These are phyloP conservation scores for Phainopepla nitens DNA, from an alignment of 2,113 vertebrate species.

Conservation along the genomic window DNA sequence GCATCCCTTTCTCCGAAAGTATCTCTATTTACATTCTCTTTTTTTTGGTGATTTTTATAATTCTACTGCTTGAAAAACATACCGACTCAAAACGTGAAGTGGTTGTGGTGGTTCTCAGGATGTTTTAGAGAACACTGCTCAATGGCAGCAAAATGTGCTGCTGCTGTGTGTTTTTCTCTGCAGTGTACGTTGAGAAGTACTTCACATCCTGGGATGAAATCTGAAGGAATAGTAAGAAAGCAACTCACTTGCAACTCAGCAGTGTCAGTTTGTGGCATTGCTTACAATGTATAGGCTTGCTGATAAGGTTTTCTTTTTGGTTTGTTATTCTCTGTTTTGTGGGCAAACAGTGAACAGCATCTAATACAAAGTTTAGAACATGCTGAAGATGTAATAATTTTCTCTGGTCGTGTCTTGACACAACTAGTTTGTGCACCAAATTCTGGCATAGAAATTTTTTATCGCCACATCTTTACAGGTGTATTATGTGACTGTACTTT, in stretches of 20 bases:
- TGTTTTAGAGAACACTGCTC: not conserved
- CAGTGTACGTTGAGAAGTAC: not conserved
- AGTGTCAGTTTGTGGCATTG: not conserved
- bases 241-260: not conserved
- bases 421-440: not conserved
- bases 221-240: not conserved
- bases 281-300: not conserved
- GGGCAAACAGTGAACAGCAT: not conserved
- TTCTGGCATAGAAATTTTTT: not conserved
- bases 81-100: not conserved
- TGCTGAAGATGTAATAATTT: not conserved
- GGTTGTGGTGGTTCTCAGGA: not conserved
- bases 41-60: not conserved
- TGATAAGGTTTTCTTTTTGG: not conserved
- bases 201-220: not conserved
- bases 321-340: not conserved
- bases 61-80: not conserved
- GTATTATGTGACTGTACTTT: not conserved
- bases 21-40: not conserved
- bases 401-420: not conserved
- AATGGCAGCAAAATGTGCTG: not conserved
- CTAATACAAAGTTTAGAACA: not conserved
- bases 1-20: not conserved
- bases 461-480: rapidly evolving
- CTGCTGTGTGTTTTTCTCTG: not conserved